Evolutionary conservation across 2,888 invertebrate species (phyloP).

Genomic region (Drosophila siamana): DNA sequence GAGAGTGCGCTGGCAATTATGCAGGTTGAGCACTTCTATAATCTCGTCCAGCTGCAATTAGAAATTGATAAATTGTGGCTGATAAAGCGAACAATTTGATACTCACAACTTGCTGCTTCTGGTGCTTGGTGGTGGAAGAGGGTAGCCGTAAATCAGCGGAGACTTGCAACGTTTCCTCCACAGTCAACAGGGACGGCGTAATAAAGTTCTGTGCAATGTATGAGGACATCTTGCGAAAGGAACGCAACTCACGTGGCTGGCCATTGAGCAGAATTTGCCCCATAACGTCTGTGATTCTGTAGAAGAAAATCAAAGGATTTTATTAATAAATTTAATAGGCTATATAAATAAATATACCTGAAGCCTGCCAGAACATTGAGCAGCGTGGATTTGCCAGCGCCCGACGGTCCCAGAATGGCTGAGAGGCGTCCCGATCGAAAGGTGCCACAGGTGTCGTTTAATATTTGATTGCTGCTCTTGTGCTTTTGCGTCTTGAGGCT

Average conservation of each 20-base stretch:
- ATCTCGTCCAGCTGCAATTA: conserved; percentile 91
- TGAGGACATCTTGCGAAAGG: conserved; percentile 87
- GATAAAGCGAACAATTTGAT: neutral
- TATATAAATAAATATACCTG: conserved; percentile 86
- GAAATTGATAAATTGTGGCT: neutral
- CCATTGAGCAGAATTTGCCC: conserved; percentile 91
- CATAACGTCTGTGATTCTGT: conserved; percentile 84
- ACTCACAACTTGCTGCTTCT: conserved; percentile 90
- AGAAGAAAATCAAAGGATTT: neutral
- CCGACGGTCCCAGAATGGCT: conserved; percentile 90
- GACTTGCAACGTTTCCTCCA: conserved; percentile 92
- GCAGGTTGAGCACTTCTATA: conserved; percentile 90
- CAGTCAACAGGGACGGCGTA: conserved; percentile 92
- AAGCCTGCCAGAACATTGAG: conserved; percentile 91
- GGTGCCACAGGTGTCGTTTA: conserved; percentile 87
- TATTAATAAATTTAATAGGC: fast-evolving
- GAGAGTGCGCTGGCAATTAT: conserved; percentile 88
- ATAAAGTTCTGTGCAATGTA: conserved; percentile 96
- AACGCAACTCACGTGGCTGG: conserved; percentile 87
- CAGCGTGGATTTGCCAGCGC: conserved; percentile 92
- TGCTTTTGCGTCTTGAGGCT: conserved; percentile 41
- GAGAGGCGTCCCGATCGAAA: conserved; percentile 88
- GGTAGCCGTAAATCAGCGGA: conserved; percentile 94
- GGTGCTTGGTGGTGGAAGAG: conserved; percentile 86
- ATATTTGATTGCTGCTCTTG: conserved; percentile 81